A percentile compares a stretch with the other conserved stretches of the same genome.
phyloP scores from a whole-genome alignment of 2,888 invertebrate genomes.

The Drosophila hamatofila region DNA sequence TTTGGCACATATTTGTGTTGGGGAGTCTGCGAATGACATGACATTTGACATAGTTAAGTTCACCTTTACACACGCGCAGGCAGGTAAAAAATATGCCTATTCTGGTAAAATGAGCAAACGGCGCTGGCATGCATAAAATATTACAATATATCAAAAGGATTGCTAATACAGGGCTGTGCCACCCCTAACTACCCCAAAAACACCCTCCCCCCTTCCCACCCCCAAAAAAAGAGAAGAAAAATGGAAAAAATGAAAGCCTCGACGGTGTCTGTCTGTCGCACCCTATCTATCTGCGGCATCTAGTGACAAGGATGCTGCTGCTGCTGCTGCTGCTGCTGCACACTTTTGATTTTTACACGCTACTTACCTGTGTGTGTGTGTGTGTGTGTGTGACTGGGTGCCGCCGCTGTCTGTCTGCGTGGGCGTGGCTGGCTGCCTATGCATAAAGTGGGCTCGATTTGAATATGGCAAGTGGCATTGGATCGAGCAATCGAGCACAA shows the following conservation, averaged over 20 bases:
- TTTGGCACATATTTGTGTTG: constrained; percentile 8
- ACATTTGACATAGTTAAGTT: constrained; percentile 64
- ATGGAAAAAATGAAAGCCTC: background rate
- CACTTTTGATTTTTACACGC: constrained; percentile 57
- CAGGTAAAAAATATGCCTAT: constrained; percentile 7
- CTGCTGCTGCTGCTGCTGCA: constrained; percentile 45
- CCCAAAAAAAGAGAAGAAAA: background rate
- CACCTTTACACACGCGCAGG: constrained; percentile 22
- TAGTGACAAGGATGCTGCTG: constrained; percentile 48
- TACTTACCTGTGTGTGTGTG: constrained; percentile 9
- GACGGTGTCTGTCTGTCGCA: constrained; percentile 24
- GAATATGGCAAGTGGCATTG: constrained; percentile 39
- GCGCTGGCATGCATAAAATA: constrained; percentile 60
- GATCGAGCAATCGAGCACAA: constrained; percentile 40
- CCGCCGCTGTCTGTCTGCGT: background rate
- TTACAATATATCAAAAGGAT: constrained; percentile 73
- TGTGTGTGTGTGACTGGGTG: background rate
- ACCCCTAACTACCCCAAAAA: constrained; percentile 8
- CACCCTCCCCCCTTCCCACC: background rate
- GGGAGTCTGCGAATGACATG: constrained; percentile 53
- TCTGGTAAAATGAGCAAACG: constrained; percentile 32
- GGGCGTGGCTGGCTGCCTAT: constrained; percentile 14
- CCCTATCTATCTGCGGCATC: constrained; percentile 40
- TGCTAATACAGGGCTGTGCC: constrained; percentile 56
- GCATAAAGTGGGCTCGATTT: constrained; percentile 40